These are phyloP conservation scores for Harpegnathos saltator DNA, from an alignment of 1,140 invertebrate species.

Conservation along the genomic window DNA sequence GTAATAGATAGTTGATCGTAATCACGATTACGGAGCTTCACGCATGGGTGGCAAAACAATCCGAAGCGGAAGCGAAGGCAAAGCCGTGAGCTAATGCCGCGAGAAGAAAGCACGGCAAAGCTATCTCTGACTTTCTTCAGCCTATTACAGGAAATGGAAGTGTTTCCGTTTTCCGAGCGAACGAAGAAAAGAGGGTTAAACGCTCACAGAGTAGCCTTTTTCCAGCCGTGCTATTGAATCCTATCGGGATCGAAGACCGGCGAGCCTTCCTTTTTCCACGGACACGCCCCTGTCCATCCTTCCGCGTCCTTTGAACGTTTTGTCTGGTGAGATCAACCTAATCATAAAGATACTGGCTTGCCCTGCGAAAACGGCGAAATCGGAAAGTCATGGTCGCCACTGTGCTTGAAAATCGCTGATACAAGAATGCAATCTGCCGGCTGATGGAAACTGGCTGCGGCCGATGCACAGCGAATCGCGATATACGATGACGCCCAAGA, in stretches of 20 bases:
- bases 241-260: constrained; percentile 26
- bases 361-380: constrained; percentile 33
- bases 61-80: constrained; percentile 9
- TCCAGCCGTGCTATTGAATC: constrained; percentile 39
- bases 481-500: not conserved
- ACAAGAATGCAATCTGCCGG: constrained; percentile 52
- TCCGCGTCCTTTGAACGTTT: not conserved
- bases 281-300: not conserved
- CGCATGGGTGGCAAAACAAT: constrained; percentile 14
- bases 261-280: not conserved
- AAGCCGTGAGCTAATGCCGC: not conserved
- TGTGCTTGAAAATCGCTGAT: constrained; percentile 34
- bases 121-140: constrained; percentile 41
- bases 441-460: constrained; percentile 33
- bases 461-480: constrained; percentile 11
- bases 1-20: not conserved
- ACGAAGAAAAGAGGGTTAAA: constrained; percentile 50
- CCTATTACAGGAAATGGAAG: constrained; percentile 52
- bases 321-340: not conserved
- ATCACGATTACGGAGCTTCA: constrained; percentile 15
- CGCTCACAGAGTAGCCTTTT: constrained; percentile 21
- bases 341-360: not conserved
- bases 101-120: constrained; percentile 21
- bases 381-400: constrained; percentile 11
- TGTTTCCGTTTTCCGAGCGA: constrained; percentile 54